Evolutionary conservation across 2,113 vertebrate genomes (phyloP).

Genomic region (Uria lomvia): DNA sequence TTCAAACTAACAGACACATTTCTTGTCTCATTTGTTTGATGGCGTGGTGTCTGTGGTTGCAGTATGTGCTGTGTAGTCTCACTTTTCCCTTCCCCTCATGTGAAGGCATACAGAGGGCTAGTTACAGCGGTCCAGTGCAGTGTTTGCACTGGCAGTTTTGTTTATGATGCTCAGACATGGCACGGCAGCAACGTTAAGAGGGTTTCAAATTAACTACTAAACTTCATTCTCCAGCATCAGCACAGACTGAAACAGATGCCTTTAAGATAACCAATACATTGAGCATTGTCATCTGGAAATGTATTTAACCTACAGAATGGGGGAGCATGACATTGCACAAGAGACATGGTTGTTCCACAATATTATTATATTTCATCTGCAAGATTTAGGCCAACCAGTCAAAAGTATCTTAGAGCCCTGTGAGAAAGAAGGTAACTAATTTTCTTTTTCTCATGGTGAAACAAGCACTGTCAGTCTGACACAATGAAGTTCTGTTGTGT

Average conservation of each 20-base stretch:
- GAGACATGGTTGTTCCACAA: neutral
- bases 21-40: neutral
- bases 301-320: neutral
- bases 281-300: neutral
- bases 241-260: neutral
- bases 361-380: neutral
- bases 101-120: neutral
- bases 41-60: neutral
- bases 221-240: neutral
- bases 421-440: neutral
- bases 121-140: neutral
- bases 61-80: neutral
- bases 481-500: neutral
- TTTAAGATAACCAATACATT: neutral
- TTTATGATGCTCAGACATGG: neutral
- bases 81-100: neutral
- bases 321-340: fast-evolving
- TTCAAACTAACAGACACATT: neutral
- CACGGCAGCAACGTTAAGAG: neutral
- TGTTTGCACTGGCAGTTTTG: neutral
- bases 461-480: neutral
- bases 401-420: neutral
- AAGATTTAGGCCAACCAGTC: neutral
- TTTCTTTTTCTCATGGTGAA: neutral
- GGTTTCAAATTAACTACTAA: neutral